Evolutionary conservation across 2,113 vertebrate species (phyloP).

Genomic region (Probosciger aterrimus): DNA sequence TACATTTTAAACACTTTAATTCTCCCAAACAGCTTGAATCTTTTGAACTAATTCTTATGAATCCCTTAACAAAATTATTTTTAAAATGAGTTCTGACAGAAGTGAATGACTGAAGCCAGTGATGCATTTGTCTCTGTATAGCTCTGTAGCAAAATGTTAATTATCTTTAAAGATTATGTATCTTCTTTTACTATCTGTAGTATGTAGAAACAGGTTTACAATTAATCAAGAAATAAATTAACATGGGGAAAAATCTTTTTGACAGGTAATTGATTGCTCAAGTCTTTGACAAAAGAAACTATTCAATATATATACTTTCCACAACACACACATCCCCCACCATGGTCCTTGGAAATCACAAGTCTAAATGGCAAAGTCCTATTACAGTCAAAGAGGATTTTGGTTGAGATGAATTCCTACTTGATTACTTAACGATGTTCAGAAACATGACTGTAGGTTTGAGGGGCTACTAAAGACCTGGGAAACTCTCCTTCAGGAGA

Average conservation of each 20-base stretch:
- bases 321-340: neutral
- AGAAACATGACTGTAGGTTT: neutral
- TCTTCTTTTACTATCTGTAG: neutral
- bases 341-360: neutral
- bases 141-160: neutral
- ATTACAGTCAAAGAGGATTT: neutral
- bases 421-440: neutral
- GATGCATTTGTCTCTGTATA: neutral
- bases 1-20: neutral
- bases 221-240: neutral
- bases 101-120: neutral
- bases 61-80: neutral
- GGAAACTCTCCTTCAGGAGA: neutral
- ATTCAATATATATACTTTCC: neutral
- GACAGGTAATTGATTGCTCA: neutral
- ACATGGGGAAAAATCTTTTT: neutral
- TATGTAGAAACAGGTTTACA: neutral
- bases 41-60: neutral
- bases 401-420: neutral
- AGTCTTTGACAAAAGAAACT: neutral
- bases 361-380: neutral
- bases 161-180: neutral
- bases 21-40: neutral
- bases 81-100: neutral
- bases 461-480: neutral